Evolutionary conservation across 2,113 vertebrate genomes (phyloP).

Genomic region (Epinephelus fuscoguttatus): DNA sequence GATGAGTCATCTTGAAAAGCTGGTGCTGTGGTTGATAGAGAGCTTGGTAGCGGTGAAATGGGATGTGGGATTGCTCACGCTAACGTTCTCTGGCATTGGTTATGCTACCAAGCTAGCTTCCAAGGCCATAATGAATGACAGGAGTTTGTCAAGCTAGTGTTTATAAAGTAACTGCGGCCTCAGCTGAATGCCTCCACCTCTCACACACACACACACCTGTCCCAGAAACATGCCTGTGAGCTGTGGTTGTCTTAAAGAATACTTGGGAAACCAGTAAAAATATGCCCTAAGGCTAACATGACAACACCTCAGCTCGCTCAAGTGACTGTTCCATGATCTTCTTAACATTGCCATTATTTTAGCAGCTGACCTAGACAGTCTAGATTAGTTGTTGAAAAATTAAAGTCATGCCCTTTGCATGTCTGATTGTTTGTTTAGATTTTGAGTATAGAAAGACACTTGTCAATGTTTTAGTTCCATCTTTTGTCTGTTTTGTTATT

Average conservation of each 20-base stretch:
- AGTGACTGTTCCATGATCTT: neutral
- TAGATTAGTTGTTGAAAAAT: neutral
- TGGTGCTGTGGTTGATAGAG: neutral
- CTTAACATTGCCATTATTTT: neutral
- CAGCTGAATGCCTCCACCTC: neutral
- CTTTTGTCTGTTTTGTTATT: neutral
- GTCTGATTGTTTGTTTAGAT: neutral
- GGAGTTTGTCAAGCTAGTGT: neutral
- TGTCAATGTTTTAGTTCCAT: neutral
- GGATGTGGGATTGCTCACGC: constrained; percentile 5
- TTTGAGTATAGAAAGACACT: neutral
- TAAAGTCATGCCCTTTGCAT: neutral
- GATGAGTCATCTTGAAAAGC: neutral
- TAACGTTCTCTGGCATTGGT: neutral
- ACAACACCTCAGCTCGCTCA: neutral
- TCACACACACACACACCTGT: constrained; percentile 6
- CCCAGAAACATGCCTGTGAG: neutral
- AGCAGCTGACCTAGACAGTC: neutral
- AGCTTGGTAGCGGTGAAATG: neutral
- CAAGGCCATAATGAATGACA: constrained; percentile 20
- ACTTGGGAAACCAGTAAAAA: neutral
- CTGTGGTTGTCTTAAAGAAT: constrained; percentile 1
- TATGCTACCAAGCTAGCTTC: neutral
- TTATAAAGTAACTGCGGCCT: neutral
- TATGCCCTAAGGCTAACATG: constrained; percentile 1